Evolutionary conservation across 2,113 vertebrate genomes (phyloP), one percentile per base, ranked within the genome.

Genomic region (Mastomys coucha): DNA sequence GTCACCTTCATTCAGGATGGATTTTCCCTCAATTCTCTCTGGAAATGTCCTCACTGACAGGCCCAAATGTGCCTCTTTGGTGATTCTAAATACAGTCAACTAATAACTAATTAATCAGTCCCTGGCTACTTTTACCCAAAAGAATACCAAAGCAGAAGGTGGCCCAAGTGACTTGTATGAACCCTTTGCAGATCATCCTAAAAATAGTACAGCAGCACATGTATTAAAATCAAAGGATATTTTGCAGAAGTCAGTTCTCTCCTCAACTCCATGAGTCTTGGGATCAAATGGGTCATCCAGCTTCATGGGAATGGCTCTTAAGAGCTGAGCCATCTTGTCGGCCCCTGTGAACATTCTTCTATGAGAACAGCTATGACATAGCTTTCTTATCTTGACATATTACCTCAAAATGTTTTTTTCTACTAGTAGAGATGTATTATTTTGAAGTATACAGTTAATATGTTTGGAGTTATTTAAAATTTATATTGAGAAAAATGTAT

Each of bases 341-440:
- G 51, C 33, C 53, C 53, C 78, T 58, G 10, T 81, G 33, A 81
- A 81, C 36, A 56, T 24, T 56, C 92, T 96, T 95, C 76, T 88
- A 96, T 91, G 65, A 90, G 12, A 73, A 95, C 89, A 82, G 6
- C 22, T 81, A 65, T 73, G 69, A 67, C 2, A 33, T 9, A 51
- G 45, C n/a, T 94, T 94, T 93, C 91, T 84, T 85, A 88, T 65
- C 76, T 51, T 93, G 76, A 53, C 9, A 81, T 45, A 94, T 19
- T 90, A 95, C 94, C 33, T 89, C 89, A 97, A 87, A 95, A 70
- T 73, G 6, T 93, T 86, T 51, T n/a, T n/a, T n/a, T n/a, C n/a
- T n/a, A n/a, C n/a, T n/a, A n/a, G n/a, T n/a, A n/a, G n/a, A n/a
- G n/a, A n/a, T n/a, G n/a, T n/a, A n/a, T n/a, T n/a, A n/a, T n/a